Conservation (phyloP, 2,113 vertebrate species). For the Plectropomus leopardus region DNA sequence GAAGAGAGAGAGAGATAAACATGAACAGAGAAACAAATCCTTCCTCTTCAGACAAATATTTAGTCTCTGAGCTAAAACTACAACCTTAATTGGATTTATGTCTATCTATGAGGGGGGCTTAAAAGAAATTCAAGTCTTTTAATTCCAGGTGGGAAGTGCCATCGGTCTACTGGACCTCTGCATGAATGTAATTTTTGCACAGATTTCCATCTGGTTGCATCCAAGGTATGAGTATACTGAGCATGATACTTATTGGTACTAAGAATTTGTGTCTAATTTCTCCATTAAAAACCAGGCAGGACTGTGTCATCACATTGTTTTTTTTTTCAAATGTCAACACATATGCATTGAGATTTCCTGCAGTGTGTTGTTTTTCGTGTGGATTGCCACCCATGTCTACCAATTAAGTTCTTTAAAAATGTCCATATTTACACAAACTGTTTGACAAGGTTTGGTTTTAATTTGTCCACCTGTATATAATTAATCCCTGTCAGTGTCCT, state of each 20-base stretch:
- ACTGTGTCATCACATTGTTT: background rate
- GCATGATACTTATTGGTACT: background rate
- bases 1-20: slow-evolving; percentile 1
- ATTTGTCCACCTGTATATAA: background rate
- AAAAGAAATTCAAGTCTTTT: background rate
- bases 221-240: background rate
- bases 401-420: background rate
- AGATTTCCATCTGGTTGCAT: background rate
- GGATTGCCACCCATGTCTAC: background rate
- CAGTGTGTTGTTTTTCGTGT: background rate
- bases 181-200: background rate
- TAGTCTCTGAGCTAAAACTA: slow-evolving; percentile 23
- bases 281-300: background rate
- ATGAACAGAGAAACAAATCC: background rate
- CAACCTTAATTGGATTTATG: slow-evolving; percentile 2
- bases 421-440: background rate
- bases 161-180: background rate
- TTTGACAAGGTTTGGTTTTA: background rate
- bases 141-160: background rate
- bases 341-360: background rate
- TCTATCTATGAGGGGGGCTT: background rate
- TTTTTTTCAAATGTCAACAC: background rate
- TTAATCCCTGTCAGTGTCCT: background rate
- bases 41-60: slow-evolving; percentile 23
- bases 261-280: background rate